Evolutionary conservation across 2,797 vertebrate genomes (phyloP).

Genomic region (Limnodromus scolopaceus): DNA sequence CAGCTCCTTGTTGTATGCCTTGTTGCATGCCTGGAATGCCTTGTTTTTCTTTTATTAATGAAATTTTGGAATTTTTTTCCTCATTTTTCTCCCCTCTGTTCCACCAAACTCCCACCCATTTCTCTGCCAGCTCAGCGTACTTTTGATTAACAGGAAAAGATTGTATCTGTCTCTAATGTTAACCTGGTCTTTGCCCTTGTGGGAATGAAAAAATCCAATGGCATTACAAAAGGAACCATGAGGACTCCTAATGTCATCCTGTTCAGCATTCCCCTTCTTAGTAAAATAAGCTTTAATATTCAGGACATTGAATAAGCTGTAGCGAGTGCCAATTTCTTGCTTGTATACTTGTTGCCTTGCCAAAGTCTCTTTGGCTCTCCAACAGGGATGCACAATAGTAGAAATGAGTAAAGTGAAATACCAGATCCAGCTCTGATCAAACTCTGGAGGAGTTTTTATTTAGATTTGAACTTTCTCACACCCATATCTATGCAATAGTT

Average conservation of each 20-base stretch:
- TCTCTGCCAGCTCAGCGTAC: background rate
- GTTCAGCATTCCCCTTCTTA: constrained; percentile 3
- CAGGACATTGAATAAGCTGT: constrained; percentile 40
- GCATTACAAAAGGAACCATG: background rate
- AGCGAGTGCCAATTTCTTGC: background rate
- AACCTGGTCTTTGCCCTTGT: background rate
- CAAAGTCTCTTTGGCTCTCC: constrained; percentile 62
- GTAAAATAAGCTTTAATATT: constrained; percentile 36
- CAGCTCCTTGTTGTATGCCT: too few relatives aligned
- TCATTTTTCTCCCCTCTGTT: background rate
- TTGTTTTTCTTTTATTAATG: background rate
- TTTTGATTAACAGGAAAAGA: background rate
- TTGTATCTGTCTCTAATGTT: background rate
- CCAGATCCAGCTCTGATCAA: constrained; percentile 42
- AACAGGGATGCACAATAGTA: constrained; percentile 53
- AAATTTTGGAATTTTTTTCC: background rate
- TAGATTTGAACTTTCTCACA: constrained; percentile 67
- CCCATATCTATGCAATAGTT: constrained; percentile 33
- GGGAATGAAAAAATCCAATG: constrained; percentile 21
- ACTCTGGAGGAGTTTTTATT: constrained; percentile 26
- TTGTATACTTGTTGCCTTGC: constrained; percentile 32
- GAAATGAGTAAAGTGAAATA: constrained; percentile 52
- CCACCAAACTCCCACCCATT: background rate
- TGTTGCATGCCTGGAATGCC: too few relatives aligned
- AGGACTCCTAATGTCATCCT: background rate